These are phyloP conservation scores for Pristionchus japonicus DNA, from an alignment of 2,888 invertebrate genomes.

Conservation along the genomic window DNA sequence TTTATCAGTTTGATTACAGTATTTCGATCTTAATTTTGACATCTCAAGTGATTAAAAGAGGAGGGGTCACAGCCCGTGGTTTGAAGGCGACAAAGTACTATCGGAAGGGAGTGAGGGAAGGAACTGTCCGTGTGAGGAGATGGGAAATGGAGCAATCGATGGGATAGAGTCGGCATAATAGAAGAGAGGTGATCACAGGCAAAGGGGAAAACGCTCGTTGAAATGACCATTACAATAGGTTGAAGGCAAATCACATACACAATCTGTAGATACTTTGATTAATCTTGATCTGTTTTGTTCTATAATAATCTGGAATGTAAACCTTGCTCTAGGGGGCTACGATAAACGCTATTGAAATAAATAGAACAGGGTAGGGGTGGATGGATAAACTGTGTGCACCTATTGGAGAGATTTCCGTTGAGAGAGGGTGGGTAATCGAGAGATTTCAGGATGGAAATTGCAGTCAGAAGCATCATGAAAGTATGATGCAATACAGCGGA, in stretches of 20 bases:
- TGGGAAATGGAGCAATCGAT: slow-evolving; percentile 15
- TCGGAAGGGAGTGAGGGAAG: not conserved
- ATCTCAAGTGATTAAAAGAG: not conserved
- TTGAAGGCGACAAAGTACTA: not conserved
- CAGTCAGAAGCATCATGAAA: not conserved
- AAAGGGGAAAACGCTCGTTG: not conserved
- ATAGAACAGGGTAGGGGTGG: not conserved
- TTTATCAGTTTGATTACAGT: slow-evolving; percentile 2
- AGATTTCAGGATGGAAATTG: slow-evolving; percentile 13
- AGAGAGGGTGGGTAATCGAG: slow-evolving; percentile 31
- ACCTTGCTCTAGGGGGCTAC: slow-evolving; percentile 21
- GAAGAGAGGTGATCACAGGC: slow-evolving; percentile 27
- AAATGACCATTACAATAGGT: slow-evolving; percentile 17
- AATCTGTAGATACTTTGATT: slow-evolving; percentile 12
- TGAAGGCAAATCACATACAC: slow-evolving; percentile 14
- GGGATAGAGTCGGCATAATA: not conserved
- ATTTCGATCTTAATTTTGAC: not conserved
- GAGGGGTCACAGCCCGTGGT: slow-evolving; percentile 23
- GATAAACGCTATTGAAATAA: slow-evolving; percentile 16
- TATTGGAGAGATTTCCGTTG: slow-evolving; percentile 25
- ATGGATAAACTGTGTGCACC: not conserved
- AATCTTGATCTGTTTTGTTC: not conserved
- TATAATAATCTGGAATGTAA: slow-evolving; percentile 26
- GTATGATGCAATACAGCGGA: not conserved
- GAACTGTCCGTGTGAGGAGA: slow-evolving; percentile 18